phyloP scores from a whole-genome alignment of 2,888 invertebrate species.

The Rhodophaea formosa region DNA sequence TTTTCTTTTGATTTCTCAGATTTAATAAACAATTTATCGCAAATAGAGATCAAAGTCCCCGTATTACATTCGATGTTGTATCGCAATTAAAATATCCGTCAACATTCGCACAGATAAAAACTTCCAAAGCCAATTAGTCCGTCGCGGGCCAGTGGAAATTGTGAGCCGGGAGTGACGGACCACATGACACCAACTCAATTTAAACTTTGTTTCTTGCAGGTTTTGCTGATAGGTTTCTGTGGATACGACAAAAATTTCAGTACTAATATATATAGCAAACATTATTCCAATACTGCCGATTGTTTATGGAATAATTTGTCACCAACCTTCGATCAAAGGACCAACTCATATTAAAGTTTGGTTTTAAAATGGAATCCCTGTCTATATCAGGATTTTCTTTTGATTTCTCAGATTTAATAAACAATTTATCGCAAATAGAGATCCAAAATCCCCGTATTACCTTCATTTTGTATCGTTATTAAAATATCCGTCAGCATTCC shows the following conservation, averaged over 20 bases:
- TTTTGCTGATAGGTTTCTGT: slow-evolving; percentile 28
- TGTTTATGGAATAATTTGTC: no score
- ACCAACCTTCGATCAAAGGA: no score
- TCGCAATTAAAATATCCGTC: neutral
- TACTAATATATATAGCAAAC: no score
- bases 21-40: no score
- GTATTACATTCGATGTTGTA: neutral
- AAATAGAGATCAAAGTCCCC: no score
- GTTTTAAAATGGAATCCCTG: no score
- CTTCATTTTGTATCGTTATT: neutral
- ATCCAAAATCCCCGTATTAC: no score
- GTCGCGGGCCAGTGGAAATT: neutral
- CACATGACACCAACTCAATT: slow-evolving; percentile 57
- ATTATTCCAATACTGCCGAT: neutral
- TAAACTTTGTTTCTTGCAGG: slow-evolving; percentile 46
- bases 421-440: no score
- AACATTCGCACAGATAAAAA: neutral
- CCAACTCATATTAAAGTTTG: no score
- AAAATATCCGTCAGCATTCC: neutral
- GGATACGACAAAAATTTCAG: slow-evolving; percentile 23
- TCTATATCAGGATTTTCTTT: no score
- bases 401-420: no score
- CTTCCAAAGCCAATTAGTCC: neutral
- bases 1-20: no score
- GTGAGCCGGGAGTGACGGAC: slow-evolving; percentile 36